Conservation (phyloP, 1,140 invertebrate genomes). For the Atta cephalotes region DNA sequence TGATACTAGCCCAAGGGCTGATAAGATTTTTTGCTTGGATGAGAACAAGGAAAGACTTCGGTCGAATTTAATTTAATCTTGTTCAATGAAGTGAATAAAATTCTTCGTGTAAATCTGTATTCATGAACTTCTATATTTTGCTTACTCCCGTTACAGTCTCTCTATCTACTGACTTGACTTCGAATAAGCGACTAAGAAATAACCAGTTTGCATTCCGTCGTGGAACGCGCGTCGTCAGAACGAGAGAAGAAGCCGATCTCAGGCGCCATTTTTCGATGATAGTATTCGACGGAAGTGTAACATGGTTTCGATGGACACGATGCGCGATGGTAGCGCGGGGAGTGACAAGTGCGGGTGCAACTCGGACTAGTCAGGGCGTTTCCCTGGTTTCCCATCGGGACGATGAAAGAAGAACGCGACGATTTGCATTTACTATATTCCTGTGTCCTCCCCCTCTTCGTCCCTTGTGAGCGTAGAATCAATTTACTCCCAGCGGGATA, state of each 20-base stretch:
- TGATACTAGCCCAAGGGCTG: background rate
- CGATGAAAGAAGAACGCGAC: constrained; percentile 40
- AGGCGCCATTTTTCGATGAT: constrained; percentile 27
- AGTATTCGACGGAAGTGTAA: constrained; percentile 25
- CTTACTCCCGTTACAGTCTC: constrained; percentile 18
- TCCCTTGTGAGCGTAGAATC: constrained; percentile 21
- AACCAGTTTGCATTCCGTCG: constrained; percentile 50
- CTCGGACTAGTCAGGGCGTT: constrained; percentile 13
- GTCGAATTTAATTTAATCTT: constrained; percentile 9
- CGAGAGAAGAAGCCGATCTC: background rate
- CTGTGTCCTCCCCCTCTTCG: background rate
- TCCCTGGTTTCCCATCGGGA: background rate
- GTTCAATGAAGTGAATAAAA: background rate
- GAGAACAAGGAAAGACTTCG: background rate
- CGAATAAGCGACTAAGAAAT: constrained; percentile 44
- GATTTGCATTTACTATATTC: constrained; percentile 54
- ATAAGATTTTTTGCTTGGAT: constrained; percentile 21
- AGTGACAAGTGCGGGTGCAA: constrained; percentile 23
- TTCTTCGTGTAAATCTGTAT: constrained; percentile 7
- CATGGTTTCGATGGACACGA: constrained; percentile 11
- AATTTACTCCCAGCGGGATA: constrained; percentile 52
- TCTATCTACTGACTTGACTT: constrained; percentile 13
- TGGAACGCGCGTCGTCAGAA: background rate
- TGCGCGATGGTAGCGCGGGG: background rate
- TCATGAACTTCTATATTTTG: constrained; percentile 39